Conservation (phyloP, 2,113 vertebrate species). For the Burhinus bistriatus region DNA sequence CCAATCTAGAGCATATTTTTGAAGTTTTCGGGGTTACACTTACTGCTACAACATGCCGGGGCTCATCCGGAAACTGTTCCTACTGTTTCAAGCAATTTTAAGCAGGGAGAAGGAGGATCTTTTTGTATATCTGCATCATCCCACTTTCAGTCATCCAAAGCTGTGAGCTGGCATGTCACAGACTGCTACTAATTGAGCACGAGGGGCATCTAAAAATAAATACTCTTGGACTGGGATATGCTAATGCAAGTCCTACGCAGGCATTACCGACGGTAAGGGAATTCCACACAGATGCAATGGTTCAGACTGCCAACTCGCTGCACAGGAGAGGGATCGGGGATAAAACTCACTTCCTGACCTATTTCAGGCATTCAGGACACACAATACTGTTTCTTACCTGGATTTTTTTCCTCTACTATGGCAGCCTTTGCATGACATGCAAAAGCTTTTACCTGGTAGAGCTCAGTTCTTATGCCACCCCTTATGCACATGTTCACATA, state of each 20-base stretch:
- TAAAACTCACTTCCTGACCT: background rate
- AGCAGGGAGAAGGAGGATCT: background rate
- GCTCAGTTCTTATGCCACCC: background rate
- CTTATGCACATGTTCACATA: background rate
- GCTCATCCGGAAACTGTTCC: background rate
- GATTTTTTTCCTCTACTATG: background rate
- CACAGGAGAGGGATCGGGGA: background rate
- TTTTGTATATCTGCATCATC: background rate
- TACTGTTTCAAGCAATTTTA: background rate
- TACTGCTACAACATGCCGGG: fast-evolving
- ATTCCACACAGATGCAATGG: background rate
- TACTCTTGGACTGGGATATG: background rate
- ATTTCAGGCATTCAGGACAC: background rate
- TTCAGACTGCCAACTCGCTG: background rate
- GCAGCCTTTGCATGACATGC: background rate
- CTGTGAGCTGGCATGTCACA: background rate
- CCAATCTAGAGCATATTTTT: fast-evolving
- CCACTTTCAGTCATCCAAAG: background rate
- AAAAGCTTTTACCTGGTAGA: background rate
- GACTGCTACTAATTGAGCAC: background rate
- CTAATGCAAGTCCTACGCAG: background rate
- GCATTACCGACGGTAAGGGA: background rate
- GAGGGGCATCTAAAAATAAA: background rate
- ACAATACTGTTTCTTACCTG: background rate
- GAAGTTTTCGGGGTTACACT: background rate